Base-by-base conservation (phyloP, 1,140 invertebrate species). In the Euura saliciscinereae region DNA sequence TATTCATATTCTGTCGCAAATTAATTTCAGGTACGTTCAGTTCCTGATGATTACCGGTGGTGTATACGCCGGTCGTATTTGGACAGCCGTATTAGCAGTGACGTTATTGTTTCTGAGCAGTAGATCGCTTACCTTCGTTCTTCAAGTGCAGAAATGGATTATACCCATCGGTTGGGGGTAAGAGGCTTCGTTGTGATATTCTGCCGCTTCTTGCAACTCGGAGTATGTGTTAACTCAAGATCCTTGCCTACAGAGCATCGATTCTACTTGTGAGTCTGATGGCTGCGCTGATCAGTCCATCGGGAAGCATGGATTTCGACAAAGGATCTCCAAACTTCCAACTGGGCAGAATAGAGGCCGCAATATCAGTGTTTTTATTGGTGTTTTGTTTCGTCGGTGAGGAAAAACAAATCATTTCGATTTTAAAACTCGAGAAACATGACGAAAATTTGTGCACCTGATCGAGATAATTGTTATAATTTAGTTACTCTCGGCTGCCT, bases 91-190 rank as follows among this genome's bases (percentile, higher is more conserved):
- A 71, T 88, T 98, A 68, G 94, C 96, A 13, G 87, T 95, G 42
- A 91, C 92, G 4, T 82, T 98, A 11, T 90, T 97, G 65, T 92
- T 97, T 79, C 86, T 98, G 44, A 93, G 96, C 83, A 94, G 92
- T 71, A 90, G 94, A 66, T 95, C 95, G 75, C 88, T 95, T 2
- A 94, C 93, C 81, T 96, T 93, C 85, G 92, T 96, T 43, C 83
- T 95, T 8, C 92, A 92, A 75, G 77, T 96, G 0, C 91, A 92
- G 82, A 92, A 92, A 43, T 90, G 91, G 79, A 89, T 97, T 77
- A 88, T 91, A 13, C 84, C 92, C 6, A 86, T 94, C 75, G 94
- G 94, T 76, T 96, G 95, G 93, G 95, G 95, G 92, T 93, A 86
- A 84, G 88, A 8, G 74, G 6, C 51, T 65, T 28, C 45, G 67